phyloP scores from a whole-genome alignment of 2,888 invertebrate genomes.

The Mimachlamys varia region DNA sequence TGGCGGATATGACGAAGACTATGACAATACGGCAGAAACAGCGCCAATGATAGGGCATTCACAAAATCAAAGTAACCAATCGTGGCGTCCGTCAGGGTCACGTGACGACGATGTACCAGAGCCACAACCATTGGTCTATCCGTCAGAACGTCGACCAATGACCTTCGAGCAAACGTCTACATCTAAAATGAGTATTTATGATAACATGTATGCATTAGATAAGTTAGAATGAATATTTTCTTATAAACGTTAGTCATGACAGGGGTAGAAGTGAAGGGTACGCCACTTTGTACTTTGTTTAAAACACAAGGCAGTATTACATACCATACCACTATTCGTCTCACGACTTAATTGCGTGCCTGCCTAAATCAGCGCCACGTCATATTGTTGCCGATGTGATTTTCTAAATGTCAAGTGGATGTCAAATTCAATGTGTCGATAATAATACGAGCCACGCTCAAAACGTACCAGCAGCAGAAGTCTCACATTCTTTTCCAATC shows the following conservation, averaged over 20 bases:
- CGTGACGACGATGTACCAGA: slow-evolving; percentile 56
- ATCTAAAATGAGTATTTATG: slow-evolving; percentile 76
- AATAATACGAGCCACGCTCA: no score
- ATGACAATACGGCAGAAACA: slow-evolving; percentile 69
- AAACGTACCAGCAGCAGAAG: no score
- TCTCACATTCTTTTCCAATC: no score
- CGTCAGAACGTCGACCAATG: slow-evolving; percentile 74
- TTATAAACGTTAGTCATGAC: background rate
- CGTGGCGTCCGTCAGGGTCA: slow-evolving; percentile 42
- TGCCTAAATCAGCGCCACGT: no score
- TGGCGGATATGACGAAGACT: slow-evolving; percentile 68
- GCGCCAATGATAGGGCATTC: slow-evolving; percentile 60
- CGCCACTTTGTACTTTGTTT: background rate
- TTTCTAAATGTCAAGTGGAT: no score
- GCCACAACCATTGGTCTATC: slow-evolving; percentile 70
- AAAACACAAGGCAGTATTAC: no score
- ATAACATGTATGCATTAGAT: slow-evolving; percentile 68
- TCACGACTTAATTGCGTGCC: no score
- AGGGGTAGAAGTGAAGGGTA: background rate
- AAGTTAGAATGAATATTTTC: slow-evolving; percentile 36
- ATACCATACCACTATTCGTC: no score
- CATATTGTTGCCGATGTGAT: no score
- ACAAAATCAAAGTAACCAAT: slow-evolving; percentile 41
- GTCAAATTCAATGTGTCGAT: no score
- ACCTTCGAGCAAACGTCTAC: slow-evolving; percentile 75